Conservation (phyloP, 2,888 invertebrate species). For the Standfussiana lucernea region DNA sequence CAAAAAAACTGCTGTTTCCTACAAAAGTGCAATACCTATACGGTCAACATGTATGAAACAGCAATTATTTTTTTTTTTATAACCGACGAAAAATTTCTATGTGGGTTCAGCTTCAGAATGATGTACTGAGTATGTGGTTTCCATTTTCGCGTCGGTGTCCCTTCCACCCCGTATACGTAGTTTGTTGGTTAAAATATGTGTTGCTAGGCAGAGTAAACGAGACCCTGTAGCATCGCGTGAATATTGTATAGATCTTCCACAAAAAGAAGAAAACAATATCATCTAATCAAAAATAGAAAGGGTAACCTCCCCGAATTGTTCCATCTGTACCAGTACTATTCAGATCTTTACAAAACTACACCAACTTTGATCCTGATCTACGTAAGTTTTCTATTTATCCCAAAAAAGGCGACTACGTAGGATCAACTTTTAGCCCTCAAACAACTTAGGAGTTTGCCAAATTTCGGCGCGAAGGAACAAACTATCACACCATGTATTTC, state of each 20-base stretch:
- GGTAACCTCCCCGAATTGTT: constrained; percentile 11
- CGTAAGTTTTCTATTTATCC: constrained; percentile 67
- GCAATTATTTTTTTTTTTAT: too few species aligned
- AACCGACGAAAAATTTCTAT: too few species aligned
- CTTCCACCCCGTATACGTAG: too few species aligned
- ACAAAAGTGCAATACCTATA: too few species aligned
- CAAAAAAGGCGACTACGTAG: constrained; percentile 64
- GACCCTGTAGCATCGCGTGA: constrained; percentile 8
- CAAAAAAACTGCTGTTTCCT: too few species aligned
- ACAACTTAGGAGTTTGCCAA: constrained; percentile 68
- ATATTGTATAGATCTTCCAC: constrained; percentile 9
- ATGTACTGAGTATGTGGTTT: too few species aligned
- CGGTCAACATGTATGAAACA: too few species aligned
- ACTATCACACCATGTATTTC: constrained; percentile 53
- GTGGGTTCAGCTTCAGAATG: too few species aligned
- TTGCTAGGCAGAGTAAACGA: background rate
- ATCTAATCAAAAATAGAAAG: constrained; percentile 18
- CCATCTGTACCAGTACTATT: constrained; percentile 11
- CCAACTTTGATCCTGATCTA: constrained; percentile 55
- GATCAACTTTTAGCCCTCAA: constrained; percentile 67
- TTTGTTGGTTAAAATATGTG: background rate
- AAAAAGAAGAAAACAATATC: background rate
- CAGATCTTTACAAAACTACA: constrained; percentile 40
- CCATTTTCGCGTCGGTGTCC: too few species aligned
- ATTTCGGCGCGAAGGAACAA: constrained; percentile 63